Percentiles rank a stretch among this genome's conserved stretches.
These are phyloP conservation scores for Phalacrocorax carbo DNA, from an alignment of 2,113 vertebrate genomes.

Conservation along the genomic window DNA sequence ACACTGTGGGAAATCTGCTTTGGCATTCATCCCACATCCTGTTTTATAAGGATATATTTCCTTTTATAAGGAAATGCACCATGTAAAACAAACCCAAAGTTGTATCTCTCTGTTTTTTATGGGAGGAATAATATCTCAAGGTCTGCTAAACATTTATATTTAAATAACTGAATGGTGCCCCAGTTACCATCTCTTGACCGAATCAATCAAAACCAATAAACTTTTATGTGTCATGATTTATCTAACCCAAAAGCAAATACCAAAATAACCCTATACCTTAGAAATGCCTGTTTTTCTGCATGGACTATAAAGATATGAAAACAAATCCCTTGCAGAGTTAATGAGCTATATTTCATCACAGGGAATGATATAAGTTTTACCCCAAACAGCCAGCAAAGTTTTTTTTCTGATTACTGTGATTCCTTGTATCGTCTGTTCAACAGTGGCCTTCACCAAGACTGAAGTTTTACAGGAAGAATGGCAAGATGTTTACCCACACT, in stretches of 20 bases:
- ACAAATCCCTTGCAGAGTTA: background rate
- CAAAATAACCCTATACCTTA: background rate
- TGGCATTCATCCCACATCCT: background rate
- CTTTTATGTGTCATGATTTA: background rate
- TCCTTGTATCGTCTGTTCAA: background rate
- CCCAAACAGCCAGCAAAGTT: background rate
- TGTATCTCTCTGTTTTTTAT: background rate
- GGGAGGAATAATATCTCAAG: background rate
- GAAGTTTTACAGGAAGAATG: background rate
- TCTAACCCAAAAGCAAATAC: background rate
- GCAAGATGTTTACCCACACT: background rate
- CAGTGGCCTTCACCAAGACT: background rate
- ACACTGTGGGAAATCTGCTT: background rate
- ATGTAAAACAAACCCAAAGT: background rate
- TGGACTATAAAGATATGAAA: background rate
- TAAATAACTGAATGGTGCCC: background rate
- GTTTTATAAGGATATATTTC: background rate
- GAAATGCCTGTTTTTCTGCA: background rate
- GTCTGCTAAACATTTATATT: background rate
- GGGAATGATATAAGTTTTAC: background rate
- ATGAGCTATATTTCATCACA: background rate
- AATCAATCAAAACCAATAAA: background rate
- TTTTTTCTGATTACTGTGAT: background rate
- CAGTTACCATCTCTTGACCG: background rate
- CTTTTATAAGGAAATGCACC: background rate